Conservation (phyloP, 2,797 vertebrate genomes). For the Falco peregrinus region DNA sequence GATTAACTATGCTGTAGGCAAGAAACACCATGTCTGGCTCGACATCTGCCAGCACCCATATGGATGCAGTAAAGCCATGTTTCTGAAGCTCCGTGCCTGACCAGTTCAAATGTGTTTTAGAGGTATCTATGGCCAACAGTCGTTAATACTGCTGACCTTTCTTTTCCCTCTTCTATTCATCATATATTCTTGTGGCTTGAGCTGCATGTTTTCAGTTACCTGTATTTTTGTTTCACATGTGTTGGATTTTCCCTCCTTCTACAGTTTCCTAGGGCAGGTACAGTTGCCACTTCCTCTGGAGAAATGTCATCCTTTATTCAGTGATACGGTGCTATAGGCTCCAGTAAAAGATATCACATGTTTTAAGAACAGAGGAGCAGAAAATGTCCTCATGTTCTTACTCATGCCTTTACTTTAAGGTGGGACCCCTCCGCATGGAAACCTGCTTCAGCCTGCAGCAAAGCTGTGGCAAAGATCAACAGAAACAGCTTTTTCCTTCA, state of each 20-base stretch:
- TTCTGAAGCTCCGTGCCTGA: not conserved
- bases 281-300: not conserved
- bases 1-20: not conserved
- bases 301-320: not conserved
- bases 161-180: not conserved
- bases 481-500: not conserved
- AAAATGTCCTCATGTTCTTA: not conserved
- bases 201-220: not conserved
- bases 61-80: not conserved
- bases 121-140: not conserved
- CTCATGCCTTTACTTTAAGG: not conserved
- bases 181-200: not conserved
- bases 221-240: fast-evolving
- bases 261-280: not conserved
- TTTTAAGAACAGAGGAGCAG: not conserved
- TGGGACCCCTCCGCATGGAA: not conserved
- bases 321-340: not conserved
- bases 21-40: not conserved
- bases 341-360: fast-evolving
- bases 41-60: not conserved
- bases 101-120: not conserved
- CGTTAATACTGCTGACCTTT: not conserved
- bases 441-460: not conserved
- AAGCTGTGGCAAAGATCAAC: not conserved
- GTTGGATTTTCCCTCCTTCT: not conserved